phyloP scores from a whole-genome alignment of 2,113 vertebrate genomes.

The Hepsetus odoe region DNA sequence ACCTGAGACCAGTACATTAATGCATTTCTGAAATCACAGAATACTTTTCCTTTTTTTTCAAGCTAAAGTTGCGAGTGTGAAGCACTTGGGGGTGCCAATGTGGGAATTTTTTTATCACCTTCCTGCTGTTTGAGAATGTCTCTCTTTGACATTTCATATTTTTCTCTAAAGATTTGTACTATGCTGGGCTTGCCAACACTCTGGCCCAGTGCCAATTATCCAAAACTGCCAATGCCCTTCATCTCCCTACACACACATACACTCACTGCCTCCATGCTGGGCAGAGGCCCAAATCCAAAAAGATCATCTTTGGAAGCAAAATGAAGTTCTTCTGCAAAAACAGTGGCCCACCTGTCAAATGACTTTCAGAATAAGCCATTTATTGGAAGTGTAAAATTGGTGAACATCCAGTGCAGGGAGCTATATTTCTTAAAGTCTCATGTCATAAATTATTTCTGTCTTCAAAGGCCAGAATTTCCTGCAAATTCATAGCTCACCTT shows the following conservation, averaged over 20 bases:
- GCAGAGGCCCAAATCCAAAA: conserved; percentile 17
- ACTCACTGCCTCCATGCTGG: background rate
- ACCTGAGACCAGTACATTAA: background rate
- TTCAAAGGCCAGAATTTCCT: background rate
- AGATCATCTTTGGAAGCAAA: conserved; percentile 27
- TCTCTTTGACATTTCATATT: conserved; percentile 27
- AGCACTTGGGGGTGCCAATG: background rate
- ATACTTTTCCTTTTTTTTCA: background rate
- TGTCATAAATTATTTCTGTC: background rate
- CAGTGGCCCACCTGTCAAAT: conserved; percentile 13
- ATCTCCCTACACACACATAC: background rate
- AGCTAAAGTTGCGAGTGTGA: background rate
- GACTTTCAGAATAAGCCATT: background rate
- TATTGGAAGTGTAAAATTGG: conserved; percentile 24
- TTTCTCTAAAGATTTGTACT: conserved; percentile 21
- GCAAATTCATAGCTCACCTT: background rate
- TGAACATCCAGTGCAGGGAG: background rate
- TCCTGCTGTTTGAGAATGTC: conserved; percentile 7
- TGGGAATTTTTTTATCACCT: conserved; percentile 11
- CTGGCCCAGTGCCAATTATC: conserved; percentile 14
- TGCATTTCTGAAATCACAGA: background rate
- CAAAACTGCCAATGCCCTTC: conserved; percentile 32
- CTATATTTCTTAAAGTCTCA: conserved; percentile 4
- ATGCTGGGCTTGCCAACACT: conserved; percentile 11
- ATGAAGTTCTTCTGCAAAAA: conserved; percentile 19